Percentiles rank a stretch among this genome's conserved stretches.
phyloP scores from a whole-genome alignment of 2,113 vertebrate species.

The Thunnus thynnus region DNA sequence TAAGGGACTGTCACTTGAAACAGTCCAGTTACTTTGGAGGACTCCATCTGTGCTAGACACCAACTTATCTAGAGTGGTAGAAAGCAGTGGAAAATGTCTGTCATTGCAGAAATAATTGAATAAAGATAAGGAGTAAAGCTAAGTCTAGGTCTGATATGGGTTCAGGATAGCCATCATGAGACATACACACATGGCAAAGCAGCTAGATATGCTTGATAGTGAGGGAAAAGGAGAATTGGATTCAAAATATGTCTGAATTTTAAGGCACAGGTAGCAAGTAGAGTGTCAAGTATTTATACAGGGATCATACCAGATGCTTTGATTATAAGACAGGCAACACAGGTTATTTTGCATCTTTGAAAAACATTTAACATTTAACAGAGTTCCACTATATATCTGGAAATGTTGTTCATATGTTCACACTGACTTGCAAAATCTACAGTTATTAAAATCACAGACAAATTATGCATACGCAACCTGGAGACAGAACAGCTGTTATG shows the following conservation, averaged over 20 bases:
- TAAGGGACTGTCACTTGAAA: constrained; percentile 54
- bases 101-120: constrained; percentile 39
- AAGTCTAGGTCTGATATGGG: constrained; percentile 28
- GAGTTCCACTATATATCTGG: not conserved
- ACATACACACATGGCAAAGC: constrained; percentile 13
- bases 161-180: constrained; percentile 34
- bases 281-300: constrained; percentile 46
- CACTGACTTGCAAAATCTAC: not conserved
- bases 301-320: constrained; percentile 35
- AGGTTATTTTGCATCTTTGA: constrained; percentile 15
- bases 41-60: constrained; percentile 47
- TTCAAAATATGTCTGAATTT: constrained; percentile 54
- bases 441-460: constrained; percentile 17
- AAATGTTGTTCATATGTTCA: not conserved
- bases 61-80: constrained; percentile 31
- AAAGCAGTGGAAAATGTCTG: constrained; percentile 33
- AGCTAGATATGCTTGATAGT: constrained; percentile 26
- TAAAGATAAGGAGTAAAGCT: constrained; percentile 44
- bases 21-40: constrained; percentile 35
- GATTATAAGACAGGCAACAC: constrained; percentile 37
- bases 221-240: constrained; percentile 12
- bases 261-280: constrained; percentile 24
- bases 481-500: constrained; percentile 52
- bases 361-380: not conserved
- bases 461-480: constrained; percentile 32